phyloP scores from a whole-genome alignment of 2,113 vertebrate genomes.

The Reinhardtius hippoglossoides region DNA sequence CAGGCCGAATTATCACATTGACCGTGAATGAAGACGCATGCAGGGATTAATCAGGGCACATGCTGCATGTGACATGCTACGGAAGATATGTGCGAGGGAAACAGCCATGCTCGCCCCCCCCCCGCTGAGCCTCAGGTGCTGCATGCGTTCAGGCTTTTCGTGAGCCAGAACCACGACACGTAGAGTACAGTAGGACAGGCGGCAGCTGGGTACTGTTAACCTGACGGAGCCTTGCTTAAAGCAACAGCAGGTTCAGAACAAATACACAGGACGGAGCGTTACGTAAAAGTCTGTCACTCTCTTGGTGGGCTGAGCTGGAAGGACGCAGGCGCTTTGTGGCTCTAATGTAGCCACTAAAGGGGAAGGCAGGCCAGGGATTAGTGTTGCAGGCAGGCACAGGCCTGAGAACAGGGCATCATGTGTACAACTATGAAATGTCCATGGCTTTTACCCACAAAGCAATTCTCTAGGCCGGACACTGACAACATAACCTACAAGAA shows the following conservation, averaged over 20 bases:
- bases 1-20: conserved; percentile 52
- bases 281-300: conserved; percentile 75
- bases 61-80: conserved; percentile 44
- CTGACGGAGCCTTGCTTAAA: conserved; percentile 52
- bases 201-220: conserved; percentile 67
- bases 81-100: conserved; percentile 42
- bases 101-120: background rate
- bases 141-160: conserved; percentile 30
- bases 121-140: conserved; percentile 66
- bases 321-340: conserved; percentile 55
- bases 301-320: conserved; percentile 59
- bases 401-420: conserved; percentile 51
- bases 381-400: conserved; percentile 64
- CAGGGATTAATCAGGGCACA: conserved; percentile 57
- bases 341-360: conserved; percentile 56
- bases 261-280: conserved; percentile 68
- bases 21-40: conserved; percentile 66
- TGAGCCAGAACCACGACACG: conserved; percentile 27
- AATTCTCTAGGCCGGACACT: conserved; percentile 31
- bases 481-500: conserved; percentile 19
- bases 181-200: conserved; percentile 49
- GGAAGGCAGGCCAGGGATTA: conserved; percentile 69
- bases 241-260: conserved; percentile 66
- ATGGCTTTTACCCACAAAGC: conserved; percentile 38
- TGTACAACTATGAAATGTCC: conserved; percentile 68